Base-by-base conservation (phyloP, 2,888 invertebrate species). In the Pyrrhosoma nymphula region DNA sequence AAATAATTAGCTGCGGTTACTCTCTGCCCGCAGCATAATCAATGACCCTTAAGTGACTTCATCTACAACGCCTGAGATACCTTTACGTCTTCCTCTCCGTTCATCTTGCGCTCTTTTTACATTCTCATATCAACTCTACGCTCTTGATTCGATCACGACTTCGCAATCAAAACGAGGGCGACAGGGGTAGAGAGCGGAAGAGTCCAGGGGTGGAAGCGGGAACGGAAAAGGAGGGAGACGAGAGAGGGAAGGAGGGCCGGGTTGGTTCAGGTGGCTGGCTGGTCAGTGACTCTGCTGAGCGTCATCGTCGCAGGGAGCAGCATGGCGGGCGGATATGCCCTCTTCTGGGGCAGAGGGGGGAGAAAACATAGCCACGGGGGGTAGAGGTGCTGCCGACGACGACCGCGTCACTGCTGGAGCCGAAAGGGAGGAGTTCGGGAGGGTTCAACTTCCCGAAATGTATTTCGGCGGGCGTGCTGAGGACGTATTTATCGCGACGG, bases 401-500 rank as follows among this genome's bases (percentile, higher is more conserved):
- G 63, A 91, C 63, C n/a, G 30, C 75, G 63, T 47, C 55, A 26
- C 0, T 55, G 39, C 63, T 91, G 35, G 63, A 82, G 47, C 10
- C 47, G 60, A 35, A 23, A 14, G 91, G 91, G 39, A 63, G 63
- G 91, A 56, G 23, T 23, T 30, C n/a, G 47, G 47, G n/a, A 91
- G 91, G 39, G 63, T 63, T 26, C 88, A 18, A 20, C 47, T 88
- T 14, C 63, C 60, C 91, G 47, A 69, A 93, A 93, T 75, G n/a
- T 75, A 75, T 93, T 55, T n/a, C 35, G 47, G 93, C 93, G 93
- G 26, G 69, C 47, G 93, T 93, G 93, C n/a, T 8, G 47, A 10
- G 93, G 93, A 93, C 69, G 75, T 93, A 63, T 93, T 93, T 93
- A 69, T 91, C 91, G 63, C 63, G 91, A 47, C 39, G 63, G 93